Evolutionary conservation across 2,888 invertebrate genomes (phyloP).

Genomic region (Xestia ashworthii): DNA sequence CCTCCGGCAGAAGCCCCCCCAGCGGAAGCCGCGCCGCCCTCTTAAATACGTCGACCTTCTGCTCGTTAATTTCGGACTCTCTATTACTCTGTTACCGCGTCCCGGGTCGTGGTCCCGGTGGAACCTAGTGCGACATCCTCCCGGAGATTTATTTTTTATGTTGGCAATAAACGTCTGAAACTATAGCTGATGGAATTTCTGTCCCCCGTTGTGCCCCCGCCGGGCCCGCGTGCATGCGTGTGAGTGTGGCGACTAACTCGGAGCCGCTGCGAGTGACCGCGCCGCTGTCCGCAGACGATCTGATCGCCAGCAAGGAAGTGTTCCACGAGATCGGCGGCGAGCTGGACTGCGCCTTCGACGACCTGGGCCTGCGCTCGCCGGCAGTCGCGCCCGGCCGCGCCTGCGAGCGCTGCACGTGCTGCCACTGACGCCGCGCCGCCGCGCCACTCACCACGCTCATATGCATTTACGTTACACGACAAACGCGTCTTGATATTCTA

Average conservation of each 20-base stretch:
- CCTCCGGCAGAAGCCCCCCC: conserved; percentile 50
- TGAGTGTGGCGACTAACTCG: conserved; percentile 69
- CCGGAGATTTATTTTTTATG: conserved; percentile 75
- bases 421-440: conserved; percentile 77
- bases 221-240: conserved; percentile 72
- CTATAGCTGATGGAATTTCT: conserved; percentile 88
- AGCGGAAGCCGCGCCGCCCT: conserved; percentile 66
- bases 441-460: conserved; percentile 52
- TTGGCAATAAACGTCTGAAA: conserved; percentile 78
- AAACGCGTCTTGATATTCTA: conserved; percentile 70
- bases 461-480: conserved; percentile 80
- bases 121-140: conserved; percentile 55
- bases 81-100: conserved; percentile 52
- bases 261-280: conserved; percentile 72
- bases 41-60: conserved; percentile 58
- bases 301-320: conserved; percentile 96
- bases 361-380: conserved; percentile 85
- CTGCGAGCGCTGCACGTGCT: conserved; percentile 87
- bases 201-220: conserved; percentile 45
- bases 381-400: conserved; percentile 64
- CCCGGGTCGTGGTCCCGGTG: conserved; percentile 58
- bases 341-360: conserved; percentile 97
- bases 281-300: conserved; percentile 93
- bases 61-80: conserved; percentile 64
- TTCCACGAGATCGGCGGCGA: conserved; percentile 98